Evolutionary conservation across 37 sponge, comb jelly and placozoan species (phyloP), one percentile per base, ranked within the genome.

Genomic region (Diacarnus erythraeanus): DNA sequence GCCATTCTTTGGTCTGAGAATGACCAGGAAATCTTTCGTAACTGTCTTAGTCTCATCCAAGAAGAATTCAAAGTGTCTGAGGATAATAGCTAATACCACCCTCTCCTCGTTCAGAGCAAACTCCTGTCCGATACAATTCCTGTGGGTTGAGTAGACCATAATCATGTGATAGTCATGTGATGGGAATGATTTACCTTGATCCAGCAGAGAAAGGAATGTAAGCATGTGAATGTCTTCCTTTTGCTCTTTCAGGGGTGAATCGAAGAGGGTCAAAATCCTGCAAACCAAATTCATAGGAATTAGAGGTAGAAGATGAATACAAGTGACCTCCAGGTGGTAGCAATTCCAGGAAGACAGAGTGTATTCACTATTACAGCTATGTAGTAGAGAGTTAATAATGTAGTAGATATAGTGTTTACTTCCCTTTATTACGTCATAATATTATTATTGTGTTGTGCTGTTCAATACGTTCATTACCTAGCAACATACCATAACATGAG

Each of bases 141-240:
- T 91, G 71, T 56, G 15, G 57, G 15, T 56, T 56, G 20, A 56
- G 57, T 20, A 56, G 57, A 21, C 20, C 57, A 56, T 20, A 21
- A 15, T 56, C 57, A 56, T 56, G 57, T 56, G 15, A 20, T 56
- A 56, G 20, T 56, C 20, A 20, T 56, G 57, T 20, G n/a, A n/a
- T n/a, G n/a, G n/a, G n/a, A n/a, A n/a, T 63, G 26, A n/a, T 15
- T 22, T n/a, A 92, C 92, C 96, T 88, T 40, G 96, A 84, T 36
- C 96, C 96, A 38, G 96, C 92, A 77, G 96, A 77, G 77, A 95
- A 95, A 12, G 96, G 90, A 5, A 92, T 56, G 57, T 71, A 91
- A 9, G 92, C 90, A 89, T 85, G 85, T 17, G 96, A 79, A 33
- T 86, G 72, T 21, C 89, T 75, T 5, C 42, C 77, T 38, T 77